phyloP scores from a whole-genome alignment of 2,113 vertebrate species.

The Smithornis capensis region DNA sequence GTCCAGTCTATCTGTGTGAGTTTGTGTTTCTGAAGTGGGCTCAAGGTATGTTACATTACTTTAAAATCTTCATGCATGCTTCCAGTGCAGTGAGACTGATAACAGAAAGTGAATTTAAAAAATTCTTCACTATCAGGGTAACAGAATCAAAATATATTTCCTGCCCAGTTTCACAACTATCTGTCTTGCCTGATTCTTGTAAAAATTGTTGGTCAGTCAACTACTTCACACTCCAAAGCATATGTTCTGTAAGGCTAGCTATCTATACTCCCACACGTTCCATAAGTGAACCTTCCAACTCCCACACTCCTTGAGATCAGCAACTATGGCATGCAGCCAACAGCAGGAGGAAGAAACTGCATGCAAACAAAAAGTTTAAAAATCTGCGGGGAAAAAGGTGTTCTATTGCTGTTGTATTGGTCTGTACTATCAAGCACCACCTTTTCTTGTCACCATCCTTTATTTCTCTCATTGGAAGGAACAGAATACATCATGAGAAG shows the following conservation, averaged over 20 bases:
- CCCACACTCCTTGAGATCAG: background rate
- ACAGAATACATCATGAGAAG: background rate
- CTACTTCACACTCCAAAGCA: background rate
- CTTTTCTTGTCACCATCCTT: background rate
- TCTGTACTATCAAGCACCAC: background rate
- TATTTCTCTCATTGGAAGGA: background rate
- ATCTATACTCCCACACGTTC: background rate
- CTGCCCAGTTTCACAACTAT: background rate
- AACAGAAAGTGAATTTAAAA: background rate
- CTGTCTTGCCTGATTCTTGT: background rate
- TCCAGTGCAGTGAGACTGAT: background rate
- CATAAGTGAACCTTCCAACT: background rate
- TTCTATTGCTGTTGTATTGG: background rate
- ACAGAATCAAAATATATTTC: background rate
- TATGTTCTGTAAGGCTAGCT: background rate
- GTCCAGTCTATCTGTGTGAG: background rate
- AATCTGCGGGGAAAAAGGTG: background rate
- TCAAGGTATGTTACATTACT: background rate
- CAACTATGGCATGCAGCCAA: background rate
- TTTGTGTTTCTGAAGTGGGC: background rate
- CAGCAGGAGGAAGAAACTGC: background rate
- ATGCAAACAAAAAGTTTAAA: background rate
- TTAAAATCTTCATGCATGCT: background rate
- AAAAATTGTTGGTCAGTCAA: background rate
- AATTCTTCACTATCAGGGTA: background rate